A percentile compares a stretch with the other conserved stretches of the same genome.
Evolutionary conservation across 2,113 vertebrate species (phyloP).

Genomic region (Phrynosoma blainvillii): DNA sequence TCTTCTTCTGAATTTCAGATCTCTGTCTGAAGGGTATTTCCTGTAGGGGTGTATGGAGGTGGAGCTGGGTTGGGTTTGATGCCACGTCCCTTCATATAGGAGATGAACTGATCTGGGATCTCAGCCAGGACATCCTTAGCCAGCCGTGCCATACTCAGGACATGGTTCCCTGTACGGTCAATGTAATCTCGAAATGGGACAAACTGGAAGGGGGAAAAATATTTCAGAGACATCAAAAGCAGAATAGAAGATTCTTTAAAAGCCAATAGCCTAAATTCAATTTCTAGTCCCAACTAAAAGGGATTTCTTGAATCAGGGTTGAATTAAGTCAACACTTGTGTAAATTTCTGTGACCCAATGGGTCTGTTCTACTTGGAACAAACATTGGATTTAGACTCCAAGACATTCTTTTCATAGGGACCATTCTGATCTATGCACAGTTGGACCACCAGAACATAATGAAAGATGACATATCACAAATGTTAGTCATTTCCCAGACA

Average conservation of each 20-base stretch:
- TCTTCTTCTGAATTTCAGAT: slow-evolving; percentile 50
- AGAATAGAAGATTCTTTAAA: background rate
- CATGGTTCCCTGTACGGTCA: slow-evolving; percentile 89
- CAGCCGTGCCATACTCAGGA: slow-evolving; percentile 91
- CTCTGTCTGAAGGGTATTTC: slow-evolving; percentile 79
- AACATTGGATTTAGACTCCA: no score
- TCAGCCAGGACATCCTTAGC: slow-evolving; percentile 93
- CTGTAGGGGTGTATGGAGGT: slow-evolving; percentile 80
- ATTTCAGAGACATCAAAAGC: background rate
- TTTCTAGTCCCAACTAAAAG: no score
- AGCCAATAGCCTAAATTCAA: background rate
- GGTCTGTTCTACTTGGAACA: no score
- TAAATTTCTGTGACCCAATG: no score
- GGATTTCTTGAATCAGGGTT: no score
- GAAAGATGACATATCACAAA: no score
- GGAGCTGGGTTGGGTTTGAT: slow-evolving; percentile 82
- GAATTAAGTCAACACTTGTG: no score
- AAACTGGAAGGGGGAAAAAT: slow-evolving; percentile 74
- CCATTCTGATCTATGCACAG: no score
- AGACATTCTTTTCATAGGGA: no score
- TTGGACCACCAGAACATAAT: no score
- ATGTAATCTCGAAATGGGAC: slow-evolving; percentile 94
- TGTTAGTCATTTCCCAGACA: no score
- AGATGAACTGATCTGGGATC: slow-evolving; percentile 93
- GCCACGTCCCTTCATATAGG: slow-evolving; percentile 89